Percentiles rank a stretch among this genome's conserved stretches.
These are phyloP conservation scores for Adelges cooleyi DNA, from an alignment of 1,140 invertebrate species.

Conservation along the genomic window DNA sequence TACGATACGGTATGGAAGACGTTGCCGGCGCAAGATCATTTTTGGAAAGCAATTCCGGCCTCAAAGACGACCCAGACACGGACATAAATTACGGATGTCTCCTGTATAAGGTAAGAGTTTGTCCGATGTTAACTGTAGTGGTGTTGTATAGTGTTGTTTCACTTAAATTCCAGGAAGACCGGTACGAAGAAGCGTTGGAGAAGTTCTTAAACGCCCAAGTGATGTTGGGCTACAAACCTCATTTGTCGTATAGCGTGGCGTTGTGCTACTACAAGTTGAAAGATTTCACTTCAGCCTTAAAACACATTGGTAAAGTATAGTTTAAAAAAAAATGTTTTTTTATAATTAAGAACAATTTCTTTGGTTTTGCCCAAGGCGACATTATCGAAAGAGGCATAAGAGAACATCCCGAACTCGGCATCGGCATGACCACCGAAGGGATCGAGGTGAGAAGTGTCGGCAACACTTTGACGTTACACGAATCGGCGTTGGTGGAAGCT, in stretches of 20 bases:
- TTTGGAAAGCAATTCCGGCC: constrained; percentile 69
- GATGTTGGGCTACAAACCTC: constrained; percentile 74
- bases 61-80: constrained; percentile 78
- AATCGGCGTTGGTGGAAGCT: constrained; percentile 94
- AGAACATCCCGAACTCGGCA: constrained; percentile 93
- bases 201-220: constrained; percentile 85
- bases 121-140: too few species aligned
- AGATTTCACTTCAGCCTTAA: constrained; percentile 82
- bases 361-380: constrained; percentile 56
- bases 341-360: constrained; percentile 1
- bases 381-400: constrained; percentile 93
- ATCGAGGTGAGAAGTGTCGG: constrained; percentile 94
- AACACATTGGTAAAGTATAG: constrained; percentile 57
- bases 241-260: constrained; percentile 92
- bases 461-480: constrained; percentile 88
- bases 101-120: constrained; percentile 86
- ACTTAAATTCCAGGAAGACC: constrained; percentile 59
- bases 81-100: constrained; percentile 95
- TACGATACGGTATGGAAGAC: constrained; percentile 96
- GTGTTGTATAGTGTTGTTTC: too few species aligned
- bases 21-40: constrained; percentile 77
- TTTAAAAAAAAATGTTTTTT: background rate
- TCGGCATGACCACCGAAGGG: constrained; percentile 96
- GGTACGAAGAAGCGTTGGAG: constrained; percentile 82
- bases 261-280: constrained; percentile 90